Evolutionary conservation across 2,797 vertebrate genomes (phyloP).

Genomic region (Limosa lapponica): DNA sequence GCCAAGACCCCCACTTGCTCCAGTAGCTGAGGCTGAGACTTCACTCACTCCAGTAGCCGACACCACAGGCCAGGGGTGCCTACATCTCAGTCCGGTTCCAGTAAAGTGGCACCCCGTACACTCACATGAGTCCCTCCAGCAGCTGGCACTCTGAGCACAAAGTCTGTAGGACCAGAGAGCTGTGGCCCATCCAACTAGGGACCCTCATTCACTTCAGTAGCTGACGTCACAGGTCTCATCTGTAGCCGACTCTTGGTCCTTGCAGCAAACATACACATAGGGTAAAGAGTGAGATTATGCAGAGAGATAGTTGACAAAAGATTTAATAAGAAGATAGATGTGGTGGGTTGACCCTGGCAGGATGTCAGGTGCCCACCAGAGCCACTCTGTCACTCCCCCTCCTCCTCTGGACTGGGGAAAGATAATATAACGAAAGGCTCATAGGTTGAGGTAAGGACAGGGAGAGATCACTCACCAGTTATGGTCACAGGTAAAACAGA

Average conservation of each 20-base stretch:
- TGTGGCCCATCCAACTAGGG: too few relatives aligned
- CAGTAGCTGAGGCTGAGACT: not conserved
- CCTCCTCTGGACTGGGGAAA: too few relatives aligned
- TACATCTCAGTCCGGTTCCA: not conserved
- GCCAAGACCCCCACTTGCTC: not conserved
- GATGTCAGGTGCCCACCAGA: too few relatives aligned
- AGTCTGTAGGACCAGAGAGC: not conserved
- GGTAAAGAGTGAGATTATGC: not conserved
- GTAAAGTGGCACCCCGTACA: not conserved
- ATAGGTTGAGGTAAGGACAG: too few relatives aligned
- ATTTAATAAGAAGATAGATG: not conserved
- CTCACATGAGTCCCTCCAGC: not conserved
- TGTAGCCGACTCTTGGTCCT: not conserved
- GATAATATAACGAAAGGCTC: too few relatives aligned
- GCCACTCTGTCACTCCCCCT: too few relatives aligned
- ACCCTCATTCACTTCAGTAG: not conserved
- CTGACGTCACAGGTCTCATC: not conserved
- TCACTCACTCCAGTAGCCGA: not conserved
- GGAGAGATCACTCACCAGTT: too few relatives aligned
- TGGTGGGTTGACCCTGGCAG: too few relatives aligned
- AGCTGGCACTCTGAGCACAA: not conserved
- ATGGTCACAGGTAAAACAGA: too few relatives aligned
- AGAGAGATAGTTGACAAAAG: not conserved
- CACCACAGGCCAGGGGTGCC: not conserved
- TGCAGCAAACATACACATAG: not conserved